phyloP scores from a whole-genome alignment of 2,797 vertebrate genomes.

The Notamacropus eugenii region DNA sequence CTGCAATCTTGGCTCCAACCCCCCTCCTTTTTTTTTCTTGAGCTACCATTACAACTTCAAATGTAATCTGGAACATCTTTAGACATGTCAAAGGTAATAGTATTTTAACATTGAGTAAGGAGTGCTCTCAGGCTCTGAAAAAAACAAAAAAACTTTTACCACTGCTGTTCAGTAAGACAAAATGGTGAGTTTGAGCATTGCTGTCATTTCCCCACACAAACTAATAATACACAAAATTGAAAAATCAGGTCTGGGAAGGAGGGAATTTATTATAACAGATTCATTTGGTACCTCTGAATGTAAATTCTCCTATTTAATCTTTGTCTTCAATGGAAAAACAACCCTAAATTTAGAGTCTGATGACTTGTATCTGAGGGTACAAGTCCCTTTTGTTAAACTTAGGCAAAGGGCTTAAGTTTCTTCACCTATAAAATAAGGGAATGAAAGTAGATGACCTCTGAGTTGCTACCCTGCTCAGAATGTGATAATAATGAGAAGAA shows the following conservation, averaged over 20 bases:
- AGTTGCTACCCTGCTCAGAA: too few species aligned
- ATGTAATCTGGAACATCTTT: neutral
- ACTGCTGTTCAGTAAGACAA: neutral
- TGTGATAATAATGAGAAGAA: too few species aligned
- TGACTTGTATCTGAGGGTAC: too few species aligned
- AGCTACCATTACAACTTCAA: constrained; percentile 17
- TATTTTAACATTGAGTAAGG: neutral
- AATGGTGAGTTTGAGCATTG: neutral
- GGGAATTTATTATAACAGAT: too few species aligned
- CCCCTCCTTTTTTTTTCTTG: neutral
- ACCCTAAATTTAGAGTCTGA: too few species aligned
- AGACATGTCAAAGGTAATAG: neutral
- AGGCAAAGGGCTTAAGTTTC: too few species aligned
- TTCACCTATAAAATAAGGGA: too few species aligned
- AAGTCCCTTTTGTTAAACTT: too few species aligned
- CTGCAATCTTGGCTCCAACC: too few species aligned
- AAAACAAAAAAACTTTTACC: neutral
- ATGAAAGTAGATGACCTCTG: too few species aligned
- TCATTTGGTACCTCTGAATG: neutral
- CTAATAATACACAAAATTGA: neutral
- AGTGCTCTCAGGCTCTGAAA: neutral
- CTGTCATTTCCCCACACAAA: neutral
- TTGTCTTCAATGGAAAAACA: too few species aligned
- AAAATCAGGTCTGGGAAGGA: neutral
- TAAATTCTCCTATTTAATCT: too few species aligned